Evolutionary conservation across 2,113 vertebrate genomes (phyloP), one percentile per base, ranked within the genome.

Genomic region (Isichthys henryi): DNA sequence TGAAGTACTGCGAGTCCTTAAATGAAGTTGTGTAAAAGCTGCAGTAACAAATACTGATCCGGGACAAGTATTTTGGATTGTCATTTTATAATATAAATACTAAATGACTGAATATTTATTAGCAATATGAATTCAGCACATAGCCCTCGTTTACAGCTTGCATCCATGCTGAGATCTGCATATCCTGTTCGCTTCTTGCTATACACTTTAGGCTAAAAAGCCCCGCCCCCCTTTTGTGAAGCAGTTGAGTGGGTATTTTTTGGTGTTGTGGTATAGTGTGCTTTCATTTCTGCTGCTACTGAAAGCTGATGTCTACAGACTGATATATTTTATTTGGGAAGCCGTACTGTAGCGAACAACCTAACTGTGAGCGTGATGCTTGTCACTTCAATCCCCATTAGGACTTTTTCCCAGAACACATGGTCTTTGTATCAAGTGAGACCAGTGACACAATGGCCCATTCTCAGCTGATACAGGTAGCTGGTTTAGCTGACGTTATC

Each of bases 371-470:
- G 85, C 8, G n/a, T 88, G 21, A 80, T 58, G 9, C 11, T 46
- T 80, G 48, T 62, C 82, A 17, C n/a, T 46, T 89, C n/a, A 23
- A 70, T n/a, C 94, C 91, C 83, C 23, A n/a, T 70, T 93, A 97
- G 96, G 95, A 92, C 77, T 97, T 96, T 96, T 97, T 97, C 93
- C 96, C 97, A 92, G 96, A 96, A 89, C 94, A 96, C 88, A 96
- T 97, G 96, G 94, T 97, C 89, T 96, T 95, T 91, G 95, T 95
- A 93, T 92, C 95, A 92, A 94, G 91, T 91, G 97, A 97, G 91
- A 94, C 92, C 48, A 94, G 87, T 90, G 94, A 94, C 91, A 92
- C 93, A 88, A 66, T 95, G 62, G 93, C 93, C 87, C 95, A 95
- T 45, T 89, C 95, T 87, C 94, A 94, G 46, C 93, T 96, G 92